Evolutionary conservation across 2,888 invertebrate species (phyloP).

Genomic region (Carpatolechia fugitivella): DNA sequence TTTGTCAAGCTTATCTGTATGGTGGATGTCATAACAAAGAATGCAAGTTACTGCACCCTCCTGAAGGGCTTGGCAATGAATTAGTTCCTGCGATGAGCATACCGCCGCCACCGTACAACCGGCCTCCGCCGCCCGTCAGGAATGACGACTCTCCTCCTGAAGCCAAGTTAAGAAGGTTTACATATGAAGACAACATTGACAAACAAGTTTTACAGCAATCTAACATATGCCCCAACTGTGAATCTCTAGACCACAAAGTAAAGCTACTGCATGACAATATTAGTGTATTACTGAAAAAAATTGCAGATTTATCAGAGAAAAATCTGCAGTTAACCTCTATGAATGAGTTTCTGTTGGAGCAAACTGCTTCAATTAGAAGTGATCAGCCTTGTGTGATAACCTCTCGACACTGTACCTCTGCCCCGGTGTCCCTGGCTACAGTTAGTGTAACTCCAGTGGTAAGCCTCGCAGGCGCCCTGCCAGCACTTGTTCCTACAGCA

Average conservation of each 20-base stretch:
- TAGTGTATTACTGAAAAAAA: slow-evolving; percentile 67
- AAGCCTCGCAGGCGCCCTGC: slow-evolving; percentile 65
- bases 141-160: slow-evolving; percentile 69
- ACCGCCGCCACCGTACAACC: slow-evolving; percentile 43
- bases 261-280: slow-evolving; percentile 71
- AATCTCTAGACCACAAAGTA: slow-evolving; percentile 61
- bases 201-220: slow-evolving; percentile 49
- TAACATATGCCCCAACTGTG: slow-evolving; percentile 60
- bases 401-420: slow-evolving; percentile 68
- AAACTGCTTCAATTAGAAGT: slow-evolving; percentile 61
- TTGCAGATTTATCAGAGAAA: slow-evolving; percentile 67
- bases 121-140: slow-evolving; percentile 51
- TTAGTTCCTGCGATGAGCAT: slow-evolving; percentile 33
- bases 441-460: slow-evolving; percentile 74
- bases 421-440: slow-evolving; percentile 70
- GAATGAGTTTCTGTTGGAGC: slow-evolving; percentile 72
- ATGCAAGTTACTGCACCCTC: slow-evolving; percentile 54
- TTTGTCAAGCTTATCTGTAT: slow-evolving; percentile 81
- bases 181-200: slow-evolving; percentile 57
- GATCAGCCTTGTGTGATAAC: slow-evolving; percentile 73
- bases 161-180: slow-evolving; percentile 60
- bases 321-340: slow-evolving; percentile 69
- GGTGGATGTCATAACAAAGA: slow-evolving; percentile 78
- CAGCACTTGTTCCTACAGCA: slow-evolving; percentile 63
- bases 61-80: slow-evolving; percentile 47